These are phyloP conservation scores for Minunthozetes semirufus DNA, from an alignment of 2,888 invertebrate species.

Conservation along the genomic window DNA sequence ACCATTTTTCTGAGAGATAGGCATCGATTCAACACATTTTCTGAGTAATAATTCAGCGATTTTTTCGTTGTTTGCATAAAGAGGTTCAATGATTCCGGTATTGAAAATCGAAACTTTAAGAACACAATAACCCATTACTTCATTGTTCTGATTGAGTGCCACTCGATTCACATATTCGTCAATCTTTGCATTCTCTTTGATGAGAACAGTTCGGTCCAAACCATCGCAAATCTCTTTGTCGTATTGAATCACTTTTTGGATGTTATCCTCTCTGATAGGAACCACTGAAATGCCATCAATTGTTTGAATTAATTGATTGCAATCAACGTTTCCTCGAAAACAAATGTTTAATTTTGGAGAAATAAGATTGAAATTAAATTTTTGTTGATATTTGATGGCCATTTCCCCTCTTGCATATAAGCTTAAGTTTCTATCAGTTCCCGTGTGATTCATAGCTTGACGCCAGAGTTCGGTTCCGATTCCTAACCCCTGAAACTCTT, in stretches of 20 bases:
- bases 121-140: conserved; percentile 26
- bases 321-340: background rate
- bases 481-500: conserved; percentile 38
- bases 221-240: background rate
- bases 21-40: background rate
- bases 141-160: conserved; percentile 32
- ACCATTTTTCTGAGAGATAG: background rate
- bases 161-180: conserved; percentile 34
- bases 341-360: background rate
- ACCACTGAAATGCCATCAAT: background rate
- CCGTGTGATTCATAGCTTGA: conserved; percentile 36
- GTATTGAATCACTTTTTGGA: no score
- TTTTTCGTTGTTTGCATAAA: conserved; percentile 38
- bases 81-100: conserved; percentile 35
- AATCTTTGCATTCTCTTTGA: conserved; percentile 13
- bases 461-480: conserved; percentile 39
- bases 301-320: background rate
- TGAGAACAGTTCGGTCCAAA: background rate
- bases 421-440: conserved; percentile 22
- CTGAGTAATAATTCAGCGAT: conserved; percentile 36
- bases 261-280: background rate
- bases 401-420: conserved; percentile 37
- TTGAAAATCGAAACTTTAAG: background rate
- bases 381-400: conserved; percentile 35
- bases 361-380: conserved; percentile 37